Evolutionary conservation across 2,888 invertebrate species (phyloP), one percentile per base, ranked within the genome.

Genomic region (Tinea semifulvella): DNA sequence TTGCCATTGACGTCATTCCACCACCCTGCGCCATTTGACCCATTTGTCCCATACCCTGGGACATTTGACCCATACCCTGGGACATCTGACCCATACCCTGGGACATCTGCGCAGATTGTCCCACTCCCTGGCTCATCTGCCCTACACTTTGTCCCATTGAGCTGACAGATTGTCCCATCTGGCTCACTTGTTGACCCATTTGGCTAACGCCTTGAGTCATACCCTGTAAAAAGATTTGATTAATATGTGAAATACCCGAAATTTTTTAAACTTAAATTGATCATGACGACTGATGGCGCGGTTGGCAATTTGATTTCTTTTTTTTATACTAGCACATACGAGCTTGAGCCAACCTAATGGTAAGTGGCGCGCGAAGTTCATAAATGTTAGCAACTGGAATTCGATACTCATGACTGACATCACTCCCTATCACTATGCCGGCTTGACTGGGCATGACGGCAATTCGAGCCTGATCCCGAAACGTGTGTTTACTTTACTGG

Each of bases 11-110:
- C 2, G 68, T 70, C 71, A 80, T 79, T 8, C 69, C 75, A 0
- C 66, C 71, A 0, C 68, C 72, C 53, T 82, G 84, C 0, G 75
- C 69, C 73, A 83, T 74, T 53, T 79, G 72, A n/a, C 70, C 68
- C 81, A 86, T 74, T 55, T 86, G 86, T 43, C 82, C 76, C 65
- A 79, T 80, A 2, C 73, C 66, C 49, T 81, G 82, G 1, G 74
- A 65, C 79, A 81, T 80, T 42, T 80, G 81, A 0, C 69, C 68
- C 68, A 81, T 77, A 3, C 73, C 60, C 46, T 80, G 81, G 27
- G 62, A 58, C 79, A 79, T 77, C 50, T 79, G 77, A 0, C 73
- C 63, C 71, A 77, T 75, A 11, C 70, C 61, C 49, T 77, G 79
- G 0, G 68, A 65, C 68, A 81, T 76, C 48, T 81, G 82, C 0